Conservation (phyloP, 2,888 invertebrate genomes). For the Pterostichus madidus region DNA sequence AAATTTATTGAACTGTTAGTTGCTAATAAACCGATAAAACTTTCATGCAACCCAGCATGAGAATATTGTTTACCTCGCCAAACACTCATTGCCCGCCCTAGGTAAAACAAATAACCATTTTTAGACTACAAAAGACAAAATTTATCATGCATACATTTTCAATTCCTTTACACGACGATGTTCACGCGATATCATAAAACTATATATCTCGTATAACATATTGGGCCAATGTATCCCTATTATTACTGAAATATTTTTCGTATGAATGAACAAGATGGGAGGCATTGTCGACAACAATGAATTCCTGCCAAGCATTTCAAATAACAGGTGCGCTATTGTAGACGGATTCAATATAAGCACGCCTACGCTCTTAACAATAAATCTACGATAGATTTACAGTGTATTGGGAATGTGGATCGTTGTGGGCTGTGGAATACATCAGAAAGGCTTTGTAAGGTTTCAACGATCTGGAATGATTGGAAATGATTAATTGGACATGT, state of each 20-base stretch:
- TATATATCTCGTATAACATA: conserved; percentile 1
- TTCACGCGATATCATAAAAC: not conserved
- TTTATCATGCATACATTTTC: no score
- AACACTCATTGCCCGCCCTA: no score
- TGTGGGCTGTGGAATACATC: not conserved
- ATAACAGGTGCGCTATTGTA: conserved; percentile 26
- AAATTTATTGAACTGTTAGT: no score
- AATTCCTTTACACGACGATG: no score
- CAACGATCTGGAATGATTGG: not conserved
- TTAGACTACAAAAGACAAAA: no score
- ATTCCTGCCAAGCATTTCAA: not conserved
- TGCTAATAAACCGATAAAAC: no score
- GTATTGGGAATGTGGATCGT: no score
- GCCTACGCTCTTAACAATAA: not conserved
- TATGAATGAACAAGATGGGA: conserved; percentile 10
- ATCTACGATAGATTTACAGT: not conserved
- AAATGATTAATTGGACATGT: conserved; percentile 8
- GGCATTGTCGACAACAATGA: conserved; percentile 1
- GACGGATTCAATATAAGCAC: not conserved
- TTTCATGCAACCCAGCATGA: no score
- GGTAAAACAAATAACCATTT: no score
- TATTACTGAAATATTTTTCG: conserved; percentile 38
- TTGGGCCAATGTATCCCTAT: conserved; percentile 6
- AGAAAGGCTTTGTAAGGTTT: not conserved
- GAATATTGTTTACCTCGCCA: no score